phyloP scores from a whole-genome alignment of 2,888 invertebrate species.

The Leptarthrus brevirostris region DNA sequence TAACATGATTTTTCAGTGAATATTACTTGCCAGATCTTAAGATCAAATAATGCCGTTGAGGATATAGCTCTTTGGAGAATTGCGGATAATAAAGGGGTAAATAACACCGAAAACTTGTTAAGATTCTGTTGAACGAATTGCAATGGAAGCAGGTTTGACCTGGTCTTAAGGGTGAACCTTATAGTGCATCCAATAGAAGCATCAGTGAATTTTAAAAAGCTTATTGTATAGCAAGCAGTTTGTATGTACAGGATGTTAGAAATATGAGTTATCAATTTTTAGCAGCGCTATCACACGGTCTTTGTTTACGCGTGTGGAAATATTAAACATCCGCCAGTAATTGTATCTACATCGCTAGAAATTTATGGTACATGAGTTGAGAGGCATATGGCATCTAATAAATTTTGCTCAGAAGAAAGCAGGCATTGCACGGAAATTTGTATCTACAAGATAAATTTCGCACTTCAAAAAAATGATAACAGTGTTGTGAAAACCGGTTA shows the following conservation, averaged over 20 bases:
- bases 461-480: no score
- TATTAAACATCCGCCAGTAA: slow-evolving; percentile 48
- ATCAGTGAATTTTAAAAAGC: slow-evolving; percentile 39
- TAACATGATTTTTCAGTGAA: slow-evolving; percentile 46
- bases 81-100: slow-evolving; percentile 43
- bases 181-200: slow-evolving; percentile 19
- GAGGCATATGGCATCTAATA: background rate
- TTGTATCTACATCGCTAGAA: slow-evolving; percentile 19
- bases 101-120: slow-evolving; percentile 19
- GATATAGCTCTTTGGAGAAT: slow-evolving; percentile 43
- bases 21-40: slow-evolving; percentile 46
- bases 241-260: slow-evolving; percentile 26
- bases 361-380: background rate
- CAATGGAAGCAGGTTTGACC: slow-evolving; percentile 6
- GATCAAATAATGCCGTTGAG: slow-evolving; percentile 40
- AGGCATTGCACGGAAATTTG: no score
- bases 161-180: background rate
- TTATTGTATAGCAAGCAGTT: slow-evolving; percentile 39
- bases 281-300: background rate
- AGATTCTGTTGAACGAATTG: background rate
- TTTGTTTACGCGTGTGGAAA: slow-evolving; percentile 31
- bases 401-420: no score
- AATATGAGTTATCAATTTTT: slow-evolving; percentile 41
- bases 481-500: no score
- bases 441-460: no score